Conservation (phyloP, 2,888 invertebrate genomes). For the Callyntrura guangdongensis region DNA sequence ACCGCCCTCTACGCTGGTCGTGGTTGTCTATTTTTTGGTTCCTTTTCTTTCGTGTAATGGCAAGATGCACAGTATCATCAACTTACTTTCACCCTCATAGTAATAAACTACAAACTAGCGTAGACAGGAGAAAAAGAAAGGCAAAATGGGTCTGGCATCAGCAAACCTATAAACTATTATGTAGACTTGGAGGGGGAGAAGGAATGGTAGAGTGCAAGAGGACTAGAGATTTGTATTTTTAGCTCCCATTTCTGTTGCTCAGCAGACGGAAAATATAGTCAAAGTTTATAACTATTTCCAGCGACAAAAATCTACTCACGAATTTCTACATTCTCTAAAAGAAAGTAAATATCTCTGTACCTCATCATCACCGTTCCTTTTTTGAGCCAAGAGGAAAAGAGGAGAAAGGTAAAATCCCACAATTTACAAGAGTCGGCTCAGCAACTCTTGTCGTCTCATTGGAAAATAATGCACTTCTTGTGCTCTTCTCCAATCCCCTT, state of each 20-base stretch:
- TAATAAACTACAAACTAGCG: conserved; percentile 10
- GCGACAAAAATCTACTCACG: conserved; percentile 17
- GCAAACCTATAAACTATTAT: conserved; percentile 24
- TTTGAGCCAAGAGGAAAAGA: background rate
- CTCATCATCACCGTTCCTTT: conserved; percentile 38
- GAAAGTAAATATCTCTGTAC: background rate
- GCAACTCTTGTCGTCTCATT: conserved; percentile 27
- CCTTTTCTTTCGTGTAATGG: background rate
- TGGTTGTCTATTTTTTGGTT: background rate
- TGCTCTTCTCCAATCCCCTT: background rate
- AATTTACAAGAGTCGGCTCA: conserved; percentile 44
- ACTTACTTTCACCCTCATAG: background rate
- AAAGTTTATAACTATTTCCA: background rate
- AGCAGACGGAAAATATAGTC: conserved; percentile 4
- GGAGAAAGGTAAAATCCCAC: conserved; percentile 40
- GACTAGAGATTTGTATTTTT: too few relatives aligned
- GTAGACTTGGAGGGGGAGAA: background rate
- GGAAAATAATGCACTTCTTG: conserved; percentile 49
- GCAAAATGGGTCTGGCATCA: conserved; percentile 19
- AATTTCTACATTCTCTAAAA: conserved; percentile 1
- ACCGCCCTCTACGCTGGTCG: background rate
- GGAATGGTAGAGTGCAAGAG: background rate
- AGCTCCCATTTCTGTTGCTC: conserved; percentile 28
- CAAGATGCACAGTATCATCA: too few relatives aligned
- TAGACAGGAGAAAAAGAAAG: background rate